These are phyloP conservation scores for Okapia johnstoni DNA, from an alignment of 2,113 vertebrate genomes.

Conservation along the genomic window DNA sequence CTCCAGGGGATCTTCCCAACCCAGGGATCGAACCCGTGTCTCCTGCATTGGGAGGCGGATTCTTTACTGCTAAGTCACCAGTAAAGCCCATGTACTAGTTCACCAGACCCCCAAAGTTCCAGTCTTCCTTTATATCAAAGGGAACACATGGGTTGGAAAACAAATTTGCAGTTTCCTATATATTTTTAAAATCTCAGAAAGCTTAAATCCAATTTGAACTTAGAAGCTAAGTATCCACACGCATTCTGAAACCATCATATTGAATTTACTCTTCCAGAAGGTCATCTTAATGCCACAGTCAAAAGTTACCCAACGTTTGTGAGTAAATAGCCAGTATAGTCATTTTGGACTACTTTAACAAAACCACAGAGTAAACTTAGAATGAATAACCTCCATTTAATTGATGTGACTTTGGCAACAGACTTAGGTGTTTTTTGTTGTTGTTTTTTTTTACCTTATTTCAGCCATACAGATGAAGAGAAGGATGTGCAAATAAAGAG, in stretches of 20 bases:
- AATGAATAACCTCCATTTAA: slow-evolving; percentile 72
- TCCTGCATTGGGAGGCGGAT: neutral
- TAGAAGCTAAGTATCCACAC: neutral
- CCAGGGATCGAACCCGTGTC: neutral
- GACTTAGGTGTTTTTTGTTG: slow-evolving; percentile 36
- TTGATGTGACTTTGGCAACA: slow-evolving; percentile 75
- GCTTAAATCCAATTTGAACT: slow-evolving; percentile 35
- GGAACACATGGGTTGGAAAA: neutral
- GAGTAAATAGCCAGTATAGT: slow-evolving; percentile 52
- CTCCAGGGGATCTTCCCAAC: neutral
- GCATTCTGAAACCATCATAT: neutral
- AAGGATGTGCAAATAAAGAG: slow-evolving; percentile 84
- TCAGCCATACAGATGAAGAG: slow-evolving; percentile 78
- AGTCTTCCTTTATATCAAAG: neutral
- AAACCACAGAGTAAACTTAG: slow-evolving; percentile 61
- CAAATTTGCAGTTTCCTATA: neutral
- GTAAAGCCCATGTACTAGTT: neutral
- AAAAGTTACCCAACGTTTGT: slow-evolving; percentile 8
- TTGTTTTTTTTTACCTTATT: slow-evolving; percentile 65
- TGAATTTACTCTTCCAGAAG: slow-evolving; percentile 17
- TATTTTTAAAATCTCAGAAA: neutral
- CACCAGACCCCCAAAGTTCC: neutral
- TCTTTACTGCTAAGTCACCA: neutral
- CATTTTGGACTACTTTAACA: slow-evolving; percentile 66
- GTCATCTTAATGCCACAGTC: slow-evolving; percentile 12